Conservation (phyloP, 2,797 vertebrate species). For the Mastacembelus armatus region DNA sequence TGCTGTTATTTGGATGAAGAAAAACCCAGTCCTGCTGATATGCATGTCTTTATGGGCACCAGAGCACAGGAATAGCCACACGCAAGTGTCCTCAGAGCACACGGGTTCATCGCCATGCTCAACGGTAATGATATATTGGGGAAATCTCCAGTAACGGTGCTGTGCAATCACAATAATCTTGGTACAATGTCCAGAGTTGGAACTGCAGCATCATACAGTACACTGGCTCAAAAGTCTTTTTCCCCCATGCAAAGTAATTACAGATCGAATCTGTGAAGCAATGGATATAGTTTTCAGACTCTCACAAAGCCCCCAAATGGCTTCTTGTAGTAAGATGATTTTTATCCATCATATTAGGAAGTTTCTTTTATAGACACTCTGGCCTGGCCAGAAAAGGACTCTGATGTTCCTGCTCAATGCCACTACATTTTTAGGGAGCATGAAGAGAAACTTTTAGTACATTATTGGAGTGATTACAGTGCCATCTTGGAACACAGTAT, state of each 20-base stretch:
- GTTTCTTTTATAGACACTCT: no score
- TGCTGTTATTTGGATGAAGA: not conserved
- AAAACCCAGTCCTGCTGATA: not conserved
- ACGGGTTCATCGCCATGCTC: not conserved
- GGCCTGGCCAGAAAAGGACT: not conserved
- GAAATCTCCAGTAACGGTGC: not conserved
- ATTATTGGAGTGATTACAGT: fast-evolving
- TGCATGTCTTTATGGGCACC: not conserved
- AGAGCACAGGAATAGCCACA: not conserved
- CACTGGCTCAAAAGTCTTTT: no score
- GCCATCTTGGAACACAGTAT: not conserved
- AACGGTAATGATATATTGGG: not conserved
- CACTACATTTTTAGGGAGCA: not conserved
- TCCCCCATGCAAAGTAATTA: not conserved
- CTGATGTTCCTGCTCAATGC: not conserved
- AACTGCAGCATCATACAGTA: not conserved
- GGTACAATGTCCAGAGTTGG: not conserved
- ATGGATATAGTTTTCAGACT: no score
- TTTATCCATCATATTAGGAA: no score
- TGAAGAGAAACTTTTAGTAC: not conserved
- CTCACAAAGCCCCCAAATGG: no score
- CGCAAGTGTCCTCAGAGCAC: not conserved
- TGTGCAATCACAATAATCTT: not conserved
- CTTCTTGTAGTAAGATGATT: no score
- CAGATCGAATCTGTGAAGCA: not conserved